Conservation (phyloP, 2,113 vertebrate genomes). For the Oxyura jamaicensis region DNA sequence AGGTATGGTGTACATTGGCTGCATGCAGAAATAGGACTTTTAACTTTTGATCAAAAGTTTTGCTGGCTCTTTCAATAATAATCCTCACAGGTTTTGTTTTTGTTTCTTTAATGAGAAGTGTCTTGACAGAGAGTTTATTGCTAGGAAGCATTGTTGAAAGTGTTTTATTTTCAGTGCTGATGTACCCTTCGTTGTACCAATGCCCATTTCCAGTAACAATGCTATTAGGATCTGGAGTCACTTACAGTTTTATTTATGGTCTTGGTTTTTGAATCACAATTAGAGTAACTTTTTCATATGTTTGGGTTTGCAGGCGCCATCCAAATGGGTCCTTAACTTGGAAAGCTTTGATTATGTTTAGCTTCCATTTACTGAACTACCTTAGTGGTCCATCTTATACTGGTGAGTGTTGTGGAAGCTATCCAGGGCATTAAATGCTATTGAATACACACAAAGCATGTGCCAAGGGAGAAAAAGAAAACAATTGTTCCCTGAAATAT, state of each 20-base stretch:
- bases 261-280: conserved; percentile 67
- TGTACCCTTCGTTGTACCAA: not conserved
- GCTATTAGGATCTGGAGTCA: conserved; percentile 43
- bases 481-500: not conserved
- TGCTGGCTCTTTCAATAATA: not conserved
- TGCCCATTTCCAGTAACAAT: conserved; percentile 19
- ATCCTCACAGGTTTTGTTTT: not conserved
- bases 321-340: conserved; percentile 41
- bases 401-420: not conserved
- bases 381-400: conserved; percentile 18
- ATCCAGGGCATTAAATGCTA: not conserved
- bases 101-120: not conserved
- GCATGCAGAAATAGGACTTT: not conserved
- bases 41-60: not conserved
- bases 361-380: conserved; percentile 21
- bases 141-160: not conserved
- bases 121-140: not conserved
- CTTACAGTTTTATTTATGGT: conserved; percentile 61
- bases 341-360: conserved; percentile 19
- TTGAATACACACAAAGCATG: not conserved
- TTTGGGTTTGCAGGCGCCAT: conserved; percentile 40
- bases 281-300: conserved; percentile 59
- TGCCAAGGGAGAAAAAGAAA: conserved; percentile 11
- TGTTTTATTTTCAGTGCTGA: conserved; percentile 21
- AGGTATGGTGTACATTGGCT: not conserved